A percentile compares a stretch with the other conserved stretches of the same genome.
phyloP scores from a whole-genome alignment of 2,113 vertebrate species.

The Takifugu bimaculatus region DNA sequence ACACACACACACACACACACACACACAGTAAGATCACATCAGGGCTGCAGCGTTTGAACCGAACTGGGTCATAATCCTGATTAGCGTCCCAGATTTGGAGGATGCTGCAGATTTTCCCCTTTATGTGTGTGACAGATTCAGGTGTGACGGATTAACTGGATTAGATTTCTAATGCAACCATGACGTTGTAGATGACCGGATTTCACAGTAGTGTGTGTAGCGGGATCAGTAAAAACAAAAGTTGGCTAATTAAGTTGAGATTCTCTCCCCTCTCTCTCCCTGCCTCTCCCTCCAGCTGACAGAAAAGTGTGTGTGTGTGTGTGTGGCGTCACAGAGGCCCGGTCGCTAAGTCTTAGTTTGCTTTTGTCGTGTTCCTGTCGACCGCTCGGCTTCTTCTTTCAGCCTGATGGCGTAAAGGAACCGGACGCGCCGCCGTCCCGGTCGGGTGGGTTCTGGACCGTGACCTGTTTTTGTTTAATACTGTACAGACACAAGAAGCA shows the following conservation, averaged over 20 bases:
- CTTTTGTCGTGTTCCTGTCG: conserved; percentile 49
- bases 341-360: conserved; percentile 39
- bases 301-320: background rate
- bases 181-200: too few relatives aligned
- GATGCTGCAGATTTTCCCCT: too few relatives aligned
- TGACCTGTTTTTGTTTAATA: conserved; percentile 62
- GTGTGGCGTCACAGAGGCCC: conserved; percentile 30
- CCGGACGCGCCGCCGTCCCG: conserved; percentile 43
- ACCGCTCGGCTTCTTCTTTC: conserved; percentile 48
- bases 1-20: conserved; percentile 18
- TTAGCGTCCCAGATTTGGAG: too few relatives aligned
- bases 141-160: background rate
- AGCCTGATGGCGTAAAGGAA: conserved; percentile 49
- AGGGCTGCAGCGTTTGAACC: background rate
- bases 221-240: too few relatives aligned
- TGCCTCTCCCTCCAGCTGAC: background rate
- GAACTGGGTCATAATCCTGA: too few relatives aligned
- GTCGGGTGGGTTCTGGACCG: conserved; percentile 70
- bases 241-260: too few relatives aligned
- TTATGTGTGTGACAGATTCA: too few relatives aligned
- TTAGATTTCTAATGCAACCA: background rate
- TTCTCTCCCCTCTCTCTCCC: too few relatives aligned
- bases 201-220: too few relatives aligned
- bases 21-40: background rate
- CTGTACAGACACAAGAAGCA: conserved; percentile 69